Evolutionary conservation across 2,888 invertebrate species (phyloP).

Genomic region (Nemotelus nigrinus): DNA sequence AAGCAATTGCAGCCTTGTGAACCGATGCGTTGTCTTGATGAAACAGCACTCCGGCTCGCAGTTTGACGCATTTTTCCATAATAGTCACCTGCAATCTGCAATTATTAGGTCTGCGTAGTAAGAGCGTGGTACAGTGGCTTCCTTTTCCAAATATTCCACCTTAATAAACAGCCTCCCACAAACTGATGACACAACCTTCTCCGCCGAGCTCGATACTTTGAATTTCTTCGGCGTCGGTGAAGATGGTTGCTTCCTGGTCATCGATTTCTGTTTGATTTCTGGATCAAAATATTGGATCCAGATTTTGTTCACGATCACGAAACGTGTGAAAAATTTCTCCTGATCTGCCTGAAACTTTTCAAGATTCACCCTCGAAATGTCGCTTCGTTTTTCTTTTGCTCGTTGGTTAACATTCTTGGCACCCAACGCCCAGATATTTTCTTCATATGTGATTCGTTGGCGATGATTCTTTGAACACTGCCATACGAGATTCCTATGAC

Average conservation of each 20-base stretch:
- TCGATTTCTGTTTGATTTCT: neutral
- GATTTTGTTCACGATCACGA: neutral
- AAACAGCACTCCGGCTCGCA: neutral
- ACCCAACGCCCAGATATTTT: neutral
- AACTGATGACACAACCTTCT: neutral
- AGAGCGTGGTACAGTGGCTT: neutral
- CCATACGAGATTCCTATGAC: neutral
- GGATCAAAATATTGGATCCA: neutral
- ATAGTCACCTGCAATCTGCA: neutral
- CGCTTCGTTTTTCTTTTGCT: neutral
- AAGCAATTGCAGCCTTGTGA: too few species aligned
- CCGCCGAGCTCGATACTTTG: neutral
- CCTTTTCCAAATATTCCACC: neutral
- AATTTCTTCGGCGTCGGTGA: neutral
- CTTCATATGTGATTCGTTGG: neutral
- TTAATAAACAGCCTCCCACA: neutral
- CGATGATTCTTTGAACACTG: neutral
- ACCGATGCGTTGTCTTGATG: neutral
- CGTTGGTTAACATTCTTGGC: neutral
- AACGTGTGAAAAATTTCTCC: neutral
- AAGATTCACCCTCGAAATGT: neutral
- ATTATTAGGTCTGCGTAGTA: neutral
- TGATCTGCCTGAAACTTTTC: neutral
- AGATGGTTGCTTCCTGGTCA: neutral
- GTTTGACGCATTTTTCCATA: neutral